A percentile compares a stretch with the other conserved stretches of the same genome.
phyloP scores from a whole-genome alignment of 1,140 invertebrate genomes.

The Globodera ellingtonae region DNA sequence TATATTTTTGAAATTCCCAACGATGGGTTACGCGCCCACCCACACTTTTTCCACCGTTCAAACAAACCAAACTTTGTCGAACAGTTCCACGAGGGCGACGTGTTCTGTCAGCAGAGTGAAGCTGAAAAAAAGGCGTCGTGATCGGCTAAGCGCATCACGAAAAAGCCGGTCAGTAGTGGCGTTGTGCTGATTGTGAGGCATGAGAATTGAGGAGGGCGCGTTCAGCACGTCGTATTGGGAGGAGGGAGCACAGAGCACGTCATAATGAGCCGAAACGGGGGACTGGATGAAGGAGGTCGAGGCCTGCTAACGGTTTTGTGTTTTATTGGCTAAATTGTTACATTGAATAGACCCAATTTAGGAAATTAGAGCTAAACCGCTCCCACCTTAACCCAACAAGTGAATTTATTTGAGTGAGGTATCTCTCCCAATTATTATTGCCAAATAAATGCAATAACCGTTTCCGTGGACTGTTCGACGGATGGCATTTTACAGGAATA shows the following conservation, averaged over 20 bases:
- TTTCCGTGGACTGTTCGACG: no score
- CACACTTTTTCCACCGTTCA: constrained; percentile 4
- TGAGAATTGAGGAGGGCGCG: neutral
- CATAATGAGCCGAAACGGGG: neutral
- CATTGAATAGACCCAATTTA: no score
- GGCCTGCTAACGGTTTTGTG: neutral
- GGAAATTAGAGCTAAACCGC: no score
- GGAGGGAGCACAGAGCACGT: neutral
- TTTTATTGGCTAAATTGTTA: no score
- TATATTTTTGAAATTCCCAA: no score
- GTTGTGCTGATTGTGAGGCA: neutral
- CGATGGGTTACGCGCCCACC: no score
- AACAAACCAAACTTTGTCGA: constrained; percentile 35
- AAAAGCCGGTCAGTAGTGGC: constrained; percentile 10
- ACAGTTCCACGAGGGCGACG: constrained; percentile 31
- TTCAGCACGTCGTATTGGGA: constrained; percentile 20
- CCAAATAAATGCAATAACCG: no score
- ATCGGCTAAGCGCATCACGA: neutral
- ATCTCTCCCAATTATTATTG: no score
- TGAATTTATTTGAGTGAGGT: no score
- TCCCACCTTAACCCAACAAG: no score
- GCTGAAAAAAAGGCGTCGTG: constrained; percentile 10
- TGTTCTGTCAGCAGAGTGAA: constrained; percentile 32
- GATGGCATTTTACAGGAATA: no score
- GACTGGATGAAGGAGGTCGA: neutral